Evolutionary conservation across 1,140 invertebrate genomes (phyloP).

Genomic region (Cylas formicarius): DNA sequence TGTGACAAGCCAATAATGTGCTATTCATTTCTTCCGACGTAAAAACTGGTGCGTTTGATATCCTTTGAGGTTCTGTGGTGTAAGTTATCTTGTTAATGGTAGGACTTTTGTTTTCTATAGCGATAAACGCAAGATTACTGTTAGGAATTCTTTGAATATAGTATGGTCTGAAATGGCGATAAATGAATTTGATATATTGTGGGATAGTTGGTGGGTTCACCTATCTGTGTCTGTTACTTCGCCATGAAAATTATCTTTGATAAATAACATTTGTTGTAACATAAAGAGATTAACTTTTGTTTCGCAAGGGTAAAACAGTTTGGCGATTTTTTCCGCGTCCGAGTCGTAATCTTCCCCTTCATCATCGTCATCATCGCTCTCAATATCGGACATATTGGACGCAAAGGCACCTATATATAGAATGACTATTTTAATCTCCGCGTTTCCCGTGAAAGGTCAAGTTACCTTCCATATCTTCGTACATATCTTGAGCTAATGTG

Average conservation of each 20-base stretch:
- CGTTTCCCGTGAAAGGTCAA: not conserved
- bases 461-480: slow-evolving; percentile 1
- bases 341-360: slow-evolving; percentile 43
- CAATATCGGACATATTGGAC: not conserved
- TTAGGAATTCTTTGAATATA: slow-evolving; percentile 63
- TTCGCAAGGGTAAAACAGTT: slow-evolving; percentile 54
- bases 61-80: slow-evolving; percentile 40
- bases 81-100: slow-evolving; percentile 21
- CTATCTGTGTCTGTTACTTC: slow-evolving; percentile 16
- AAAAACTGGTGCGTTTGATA: slow-evolving; percentile 20
- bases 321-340: slow-evolving; percentile 37
- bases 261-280: slow-evolving; percentile 53
- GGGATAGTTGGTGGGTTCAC: slow-evolving; percentile 3
- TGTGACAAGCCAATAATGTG: slow-evolving; percentile 59
- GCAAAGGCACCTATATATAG: not conserved
- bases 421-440: slow-evolving; percentile 1
- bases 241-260: slow-evolving; percentile 43
- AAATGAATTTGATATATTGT: slow-evolving; percentile 4
- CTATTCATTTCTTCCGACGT: slow-evolving; percentile 42
- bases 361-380: slow-evolving; percentile 23
- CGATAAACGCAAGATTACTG: slow-evolving; percentile 74
- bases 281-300: slow-evolving; percentile 58
- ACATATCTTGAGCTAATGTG: slow-evolving; percentile 18
- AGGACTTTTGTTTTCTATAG: slow-evolving; percentile 50
- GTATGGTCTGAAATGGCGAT: slow-evolving; percentile 53